Evolutionary conservation across 2,888 invertebrate species (phyloP), one percentile per base, ranked within the genome.

Genomic region (Apantesis nais): DNA sequence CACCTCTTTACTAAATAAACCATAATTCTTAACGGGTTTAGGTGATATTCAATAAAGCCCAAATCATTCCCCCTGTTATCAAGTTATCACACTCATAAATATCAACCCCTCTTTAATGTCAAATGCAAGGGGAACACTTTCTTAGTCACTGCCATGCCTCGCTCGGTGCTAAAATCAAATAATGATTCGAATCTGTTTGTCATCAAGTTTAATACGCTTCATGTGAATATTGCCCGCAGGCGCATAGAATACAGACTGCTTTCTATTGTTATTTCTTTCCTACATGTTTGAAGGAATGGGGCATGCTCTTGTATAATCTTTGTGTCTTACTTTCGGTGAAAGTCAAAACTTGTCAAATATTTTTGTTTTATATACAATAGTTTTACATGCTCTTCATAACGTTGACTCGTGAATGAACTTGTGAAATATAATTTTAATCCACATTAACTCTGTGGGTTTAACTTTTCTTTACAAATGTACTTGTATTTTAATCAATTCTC

Each of bases 71-170:
- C 34, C 34, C 34, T 70, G 61, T 64, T 68, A 71, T 71, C 72
- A 73, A 74, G 70, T 75, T 77, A 64, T 75, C 67, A 70, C 62
- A 29, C 7, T 65, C 62, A 29, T 62, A 73, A 71, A 73, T 74
- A 73, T 69, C 75, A 58, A 72, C 70, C 74, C 71, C 64, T 72
- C 73, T 67, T 74, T 65, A 67, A 58, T 70, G 19, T 70, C 62
- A 58, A 70, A 74, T 63, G 70, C 64, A 67, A 72, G 76, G 73
- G 67, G 73, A 67, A 66, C 74, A 34, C 34, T 12, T 37, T 69
- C 16, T 22, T 34, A 61, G 39, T 22, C 39, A 58, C 25, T 37
- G 22, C 48, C 16, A 25, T 61, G 14, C 55, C 63, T 19, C 41
- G 14, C 62, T 34, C 48, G 41, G 31, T 19, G 39, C 39, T 22